Evolutionary conservation across 2,797 vertebrate genomes (phyloP), one percentile per base, ranked within the genome.

Genomic region (Sebastiscus tertius): DNA sequence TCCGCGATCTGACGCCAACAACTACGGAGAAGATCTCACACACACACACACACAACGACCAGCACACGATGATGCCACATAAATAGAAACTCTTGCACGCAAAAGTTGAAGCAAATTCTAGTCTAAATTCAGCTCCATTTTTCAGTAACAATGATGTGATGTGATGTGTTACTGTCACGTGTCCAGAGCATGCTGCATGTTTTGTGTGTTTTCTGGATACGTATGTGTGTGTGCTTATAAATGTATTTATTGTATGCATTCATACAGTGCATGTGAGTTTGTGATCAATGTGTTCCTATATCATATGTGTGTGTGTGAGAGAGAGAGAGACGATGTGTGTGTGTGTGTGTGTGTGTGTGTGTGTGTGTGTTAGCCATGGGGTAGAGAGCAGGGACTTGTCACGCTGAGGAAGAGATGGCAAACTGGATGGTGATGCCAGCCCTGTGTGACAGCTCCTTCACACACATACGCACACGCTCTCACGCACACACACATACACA

Each of bases 321-420:
- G 56, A 83, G 61, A 78, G 72, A 80, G 56, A 77, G 72, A 68
- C 11, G 2, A 31, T 70, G 14, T 83, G 33, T 79, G 73, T 65
- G 64, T 76, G 73, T 63, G 49, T 77, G 65, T 87, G 60, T 78
- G 58, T 79, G 72, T 76, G 76, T 83, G 31, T 79, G 75, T 75
- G 64, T 66, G 65, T 78, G 64, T 85, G 78, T 80, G 75, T 84
- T 82, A 72, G 90, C 93, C 90, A 91, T 62, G 76, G 92, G 93
- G 86, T 78, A 87, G 87, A 58, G 88, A 91, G 81, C 87, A 89
- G 89, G 88, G 89, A 95, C 92, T 95, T 94, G 93, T 95, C 94
- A 95, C 82, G 85, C 89, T 87, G 87, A 90, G 80, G 86, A 86
- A 93, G 78, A 94, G 87, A 94, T 90, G 91, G 93, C 91, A 88